Evolutionary conservation across 2,113 vertebrate species (phyloP).

Genomic region (Butastur rufipennis): DNA sequence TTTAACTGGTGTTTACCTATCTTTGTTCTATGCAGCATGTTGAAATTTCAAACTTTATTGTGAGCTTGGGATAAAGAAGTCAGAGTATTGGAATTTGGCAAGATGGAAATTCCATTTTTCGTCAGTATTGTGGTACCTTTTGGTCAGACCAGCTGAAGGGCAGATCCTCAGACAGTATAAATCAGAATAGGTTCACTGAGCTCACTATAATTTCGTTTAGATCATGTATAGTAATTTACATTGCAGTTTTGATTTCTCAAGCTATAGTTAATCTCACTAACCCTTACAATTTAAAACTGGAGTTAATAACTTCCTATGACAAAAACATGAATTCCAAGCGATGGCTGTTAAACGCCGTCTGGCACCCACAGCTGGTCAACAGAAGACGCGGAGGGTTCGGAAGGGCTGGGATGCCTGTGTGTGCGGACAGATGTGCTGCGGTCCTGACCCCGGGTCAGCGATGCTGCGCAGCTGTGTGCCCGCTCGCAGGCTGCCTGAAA

Average conservation of each 20-base stretch:
- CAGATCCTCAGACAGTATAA: background rate
- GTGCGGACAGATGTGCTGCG: background rate
- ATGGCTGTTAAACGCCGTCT: background rate
- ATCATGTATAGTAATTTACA: background rate
- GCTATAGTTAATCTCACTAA: background rate
- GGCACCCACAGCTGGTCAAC: background rate
- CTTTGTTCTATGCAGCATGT: background rate
- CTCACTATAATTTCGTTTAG: background rate
- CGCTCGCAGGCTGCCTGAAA: background rate
- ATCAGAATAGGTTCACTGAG: background rate
- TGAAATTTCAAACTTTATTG: background rate
- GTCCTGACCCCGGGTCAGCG: background rate
- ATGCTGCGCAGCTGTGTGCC: background rate
- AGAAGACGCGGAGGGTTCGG: rapidly evolving
- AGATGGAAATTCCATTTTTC: background rate
- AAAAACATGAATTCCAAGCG: background rate
- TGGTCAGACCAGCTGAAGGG: background rate
- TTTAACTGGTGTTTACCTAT: background rate
- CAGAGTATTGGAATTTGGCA: background rate
- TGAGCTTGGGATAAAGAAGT: background rate
- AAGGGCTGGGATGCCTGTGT: background rate
- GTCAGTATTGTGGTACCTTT: background rate
- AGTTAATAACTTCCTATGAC: background rate
- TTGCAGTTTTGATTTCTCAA: background rate
- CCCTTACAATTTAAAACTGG: background rate